phyloP scores from a whole-genome alignment of 2,113 vertebrate genomes.

The Dicerorhinus sumatrensis region DNA sequence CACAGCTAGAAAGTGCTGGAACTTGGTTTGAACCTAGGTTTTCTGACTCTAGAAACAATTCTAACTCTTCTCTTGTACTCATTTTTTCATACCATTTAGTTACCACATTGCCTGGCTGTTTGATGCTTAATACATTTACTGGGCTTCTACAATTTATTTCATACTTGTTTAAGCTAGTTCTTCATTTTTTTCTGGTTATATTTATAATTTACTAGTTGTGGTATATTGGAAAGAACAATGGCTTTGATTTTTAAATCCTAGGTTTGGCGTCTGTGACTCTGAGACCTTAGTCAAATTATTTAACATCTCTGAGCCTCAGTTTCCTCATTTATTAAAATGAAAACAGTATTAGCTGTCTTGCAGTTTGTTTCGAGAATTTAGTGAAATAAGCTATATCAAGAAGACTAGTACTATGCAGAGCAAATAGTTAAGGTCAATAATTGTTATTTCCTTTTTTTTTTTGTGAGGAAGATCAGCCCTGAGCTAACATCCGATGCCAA shows the following conservation, averaged over 20 bases:
- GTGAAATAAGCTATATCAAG: background rate
- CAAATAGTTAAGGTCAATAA: background rate
- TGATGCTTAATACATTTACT: background rate
- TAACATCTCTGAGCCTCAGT: background rate
- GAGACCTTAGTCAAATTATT: slow-evolving; percentile 16
- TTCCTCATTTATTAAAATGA: background rate
- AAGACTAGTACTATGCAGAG: background rate
- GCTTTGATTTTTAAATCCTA: background rate
- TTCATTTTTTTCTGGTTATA: background rate
- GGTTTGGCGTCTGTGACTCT: background rate
- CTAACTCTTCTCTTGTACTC: background rate
- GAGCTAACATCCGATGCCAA: too few relatives aligned
- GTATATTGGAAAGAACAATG: background rate
- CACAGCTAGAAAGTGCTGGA: background rate
- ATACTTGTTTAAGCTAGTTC: background rate
- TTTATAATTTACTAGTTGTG: background rate
- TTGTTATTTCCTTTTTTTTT: background rate
- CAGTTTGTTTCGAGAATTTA: slow-evolving; percentile 36
- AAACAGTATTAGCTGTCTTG: background rate
- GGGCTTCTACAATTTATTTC: background rate
- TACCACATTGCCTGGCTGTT: background rate
- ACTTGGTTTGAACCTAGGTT: background rate
- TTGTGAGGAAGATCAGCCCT: too few relatives aligned
- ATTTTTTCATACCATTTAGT: background rate
- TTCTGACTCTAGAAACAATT: background rate